Conservation (phyloP, 2,113 vertebrate species). For the Labrus mixtus region DNA sequence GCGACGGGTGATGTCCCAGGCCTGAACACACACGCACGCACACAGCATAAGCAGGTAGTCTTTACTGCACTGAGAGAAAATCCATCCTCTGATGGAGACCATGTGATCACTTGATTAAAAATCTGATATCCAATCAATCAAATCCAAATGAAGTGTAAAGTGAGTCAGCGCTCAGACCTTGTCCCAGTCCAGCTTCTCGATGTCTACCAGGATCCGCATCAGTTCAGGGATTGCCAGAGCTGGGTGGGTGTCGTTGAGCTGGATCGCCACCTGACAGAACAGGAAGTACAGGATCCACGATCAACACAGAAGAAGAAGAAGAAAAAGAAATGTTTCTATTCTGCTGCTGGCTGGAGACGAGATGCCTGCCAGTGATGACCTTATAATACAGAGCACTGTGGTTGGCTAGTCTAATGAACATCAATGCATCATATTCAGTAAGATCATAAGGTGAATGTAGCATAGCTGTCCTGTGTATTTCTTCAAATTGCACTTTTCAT, state of each 20-base stretch:
- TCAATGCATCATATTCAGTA: no score
- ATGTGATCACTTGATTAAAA: not conserved
- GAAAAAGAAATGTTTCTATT: no score
- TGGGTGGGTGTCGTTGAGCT: slow-evolving; percentile 94
- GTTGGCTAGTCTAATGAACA: no score
- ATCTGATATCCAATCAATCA: no score
- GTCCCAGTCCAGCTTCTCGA: slow-evolving; percentile 88
- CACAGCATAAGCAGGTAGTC: not conserved
- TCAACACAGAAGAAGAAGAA: not conserved
- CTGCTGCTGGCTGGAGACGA: no score
- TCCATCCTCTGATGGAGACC: not conserved
- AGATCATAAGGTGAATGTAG: no score
- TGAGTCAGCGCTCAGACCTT: slow-evolving; percentile 71
- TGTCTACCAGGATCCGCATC: slow-evolving; percentile 90
- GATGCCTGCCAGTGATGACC: no score
- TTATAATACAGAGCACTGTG: no score
- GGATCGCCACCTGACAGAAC: slow-evolving; percentile 89
- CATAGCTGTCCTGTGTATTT: no score
- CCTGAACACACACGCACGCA: slow-evolving; percentile 72
- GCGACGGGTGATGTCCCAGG: slow-evolving; percentile 91
- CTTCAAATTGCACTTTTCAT: no score
- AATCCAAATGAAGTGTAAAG: not conserved
- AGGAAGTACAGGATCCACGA: not conserved
- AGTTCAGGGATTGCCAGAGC: slow-evolving; percentile 93
- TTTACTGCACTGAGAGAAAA: not conserved